Percentiles rank a stretch among this genome's conserved stretches.
Conservation (phyloP, 2,797 vertebrate genomes). For the Sphenodon punctatus region DNA sequence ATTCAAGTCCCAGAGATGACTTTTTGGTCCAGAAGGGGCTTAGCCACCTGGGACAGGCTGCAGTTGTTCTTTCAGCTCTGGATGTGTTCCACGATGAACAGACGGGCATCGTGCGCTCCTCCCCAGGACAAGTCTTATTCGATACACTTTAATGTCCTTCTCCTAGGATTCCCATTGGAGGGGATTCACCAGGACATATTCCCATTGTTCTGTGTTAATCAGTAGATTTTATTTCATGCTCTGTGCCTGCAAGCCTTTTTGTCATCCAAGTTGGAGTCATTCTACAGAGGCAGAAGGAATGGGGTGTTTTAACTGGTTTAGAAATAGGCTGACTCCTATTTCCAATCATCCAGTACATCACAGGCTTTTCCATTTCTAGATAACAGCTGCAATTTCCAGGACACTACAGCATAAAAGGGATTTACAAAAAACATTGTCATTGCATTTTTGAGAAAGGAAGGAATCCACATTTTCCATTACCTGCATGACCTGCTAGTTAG, state of each 20-base stretch:
- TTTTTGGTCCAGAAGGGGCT: slow-evolving; percentile 19
- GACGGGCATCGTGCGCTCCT: slow-evolving; percentile 62
- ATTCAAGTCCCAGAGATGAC: slow-evolving; percentile 50
- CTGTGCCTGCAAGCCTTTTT: no score
- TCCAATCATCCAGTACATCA: slow-evolving; percentile 4
- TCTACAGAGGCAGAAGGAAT: no score
- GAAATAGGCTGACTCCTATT: slow-evolving; percentile 35
- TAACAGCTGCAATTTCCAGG: not conserved
- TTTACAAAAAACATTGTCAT: not conserved
- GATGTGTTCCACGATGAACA: slow-evolving; percentile 65
- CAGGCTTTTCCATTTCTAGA: not conserved
- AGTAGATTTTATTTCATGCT: no score
- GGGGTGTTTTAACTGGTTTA: slow-evolving; percentile 22
- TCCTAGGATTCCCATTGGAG: no score
- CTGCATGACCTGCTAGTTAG: slow-evolving; percentile 7
- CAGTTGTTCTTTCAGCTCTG: slow-evolving; percentile 66
- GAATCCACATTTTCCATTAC: slow-evolving; percentile 34
- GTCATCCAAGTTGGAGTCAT: no score
- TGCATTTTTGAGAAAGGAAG: slow-evolving; percentile 2
- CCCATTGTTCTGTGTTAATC: no score
- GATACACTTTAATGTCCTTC: no score
- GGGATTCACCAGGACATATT: no score
- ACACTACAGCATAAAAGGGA: not conserved
- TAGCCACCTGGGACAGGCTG: slow-evolving; percentile 63
- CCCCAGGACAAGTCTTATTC: no score